Evolutionary conservation across 2,888 invertebrate genomes (phyloP), one percentile per base, ranked within the genome.

Genomic region (Synergus gifuensis): DNA sequence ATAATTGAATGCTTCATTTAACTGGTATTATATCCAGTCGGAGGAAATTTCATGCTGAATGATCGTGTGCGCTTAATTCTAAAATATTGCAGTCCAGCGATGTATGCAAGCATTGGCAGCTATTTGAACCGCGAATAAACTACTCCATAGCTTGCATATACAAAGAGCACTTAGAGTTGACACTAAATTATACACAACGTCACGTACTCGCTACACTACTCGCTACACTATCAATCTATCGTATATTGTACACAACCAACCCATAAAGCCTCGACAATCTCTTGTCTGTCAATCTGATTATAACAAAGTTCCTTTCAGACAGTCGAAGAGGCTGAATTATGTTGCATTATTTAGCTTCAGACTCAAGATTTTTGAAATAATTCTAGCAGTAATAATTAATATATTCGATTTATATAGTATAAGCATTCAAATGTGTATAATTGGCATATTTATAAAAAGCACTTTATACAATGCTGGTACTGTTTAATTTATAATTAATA

Each of bases 181-280:
- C 28, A 69, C 14, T 69, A 69, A 69, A 69, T 69, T 49, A 69
- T 69, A 69, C 18, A 49, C 49, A 69, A 69, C 14, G 36, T 69
- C 49, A 49, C 49, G 49, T 69, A 36, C 49, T 49, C 36, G 36
- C 44, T 28, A 28, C 22, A 28, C 22, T 69, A 36, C 49, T 49
- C 36, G 36, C 44, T 28, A 28, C 22, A 28, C 22, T 28, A 49
- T 49, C 69, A 69, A 49, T 69, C n/a, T 28, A 49, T 54, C n/a
- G 36, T 54, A 73, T 54, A n/a, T 36, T 49, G 28, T 73, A 36
- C 4, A 5, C 44, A 69, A 46, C 44, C 46, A 22, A 46, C 9
- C 16, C 69, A 54, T 49, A 73, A 73, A 73, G 36, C n/a, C 69
- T 73, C 11, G 28, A 73, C 54, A 54, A 73, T 54, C 54, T 73